These are phyloP conservation scores for Antechinus stuartii DNA, from an alignment of 2,113 vertebrate genomes.

Conservation along the genomic window DNA sequence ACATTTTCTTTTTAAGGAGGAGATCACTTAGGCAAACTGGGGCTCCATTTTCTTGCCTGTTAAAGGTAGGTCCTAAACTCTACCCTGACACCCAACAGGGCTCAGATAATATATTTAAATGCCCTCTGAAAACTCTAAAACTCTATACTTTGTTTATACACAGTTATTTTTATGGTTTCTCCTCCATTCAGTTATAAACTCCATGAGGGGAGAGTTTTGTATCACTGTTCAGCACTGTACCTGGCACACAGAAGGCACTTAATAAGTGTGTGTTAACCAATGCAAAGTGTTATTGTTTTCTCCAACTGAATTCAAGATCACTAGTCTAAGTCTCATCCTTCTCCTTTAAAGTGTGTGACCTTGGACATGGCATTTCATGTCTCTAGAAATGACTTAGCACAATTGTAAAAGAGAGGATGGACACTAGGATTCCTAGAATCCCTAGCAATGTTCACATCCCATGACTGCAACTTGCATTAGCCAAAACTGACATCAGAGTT, in stretches of 20 bases:
- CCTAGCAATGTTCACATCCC: background rate
- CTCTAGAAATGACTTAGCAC: background rate
- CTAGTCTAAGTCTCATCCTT: background rate
- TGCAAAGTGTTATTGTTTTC: background rate
- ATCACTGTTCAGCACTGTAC: background rate
- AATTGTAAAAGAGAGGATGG: background rate
- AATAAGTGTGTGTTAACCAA: background rate
- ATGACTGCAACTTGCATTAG: background rate
- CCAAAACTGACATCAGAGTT: background rate
- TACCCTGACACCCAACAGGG: background rate
- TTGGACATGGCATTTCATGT: background rate
- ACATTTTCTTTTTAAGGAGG: background rate
- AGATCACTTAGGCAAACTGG: background rate
- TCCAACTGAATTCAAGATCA: background rate
- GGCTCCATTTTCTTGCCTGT: background rate
- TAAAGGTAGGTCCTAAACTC: background rate
- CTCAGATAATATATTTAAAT: background rate
- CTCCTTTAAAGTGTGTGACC: background rate
- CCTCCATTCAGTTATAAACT: background rate
- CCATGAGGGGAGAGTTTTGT: background rate
- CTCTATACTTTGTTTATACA: background rate
- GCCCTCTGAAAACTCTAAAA: background rate
- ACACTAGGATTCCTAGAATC: background rate
- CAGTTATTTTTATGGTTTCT: background rate
- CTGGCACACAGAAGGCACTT: background rate